Percentiles rank a stretch among this genome's conserved stretches.
These are phyloP conservation scores for Tenthredo notha DNA, from an alignment of 2,888 invertebrate species.

Conservation along the genomic window DNA sequence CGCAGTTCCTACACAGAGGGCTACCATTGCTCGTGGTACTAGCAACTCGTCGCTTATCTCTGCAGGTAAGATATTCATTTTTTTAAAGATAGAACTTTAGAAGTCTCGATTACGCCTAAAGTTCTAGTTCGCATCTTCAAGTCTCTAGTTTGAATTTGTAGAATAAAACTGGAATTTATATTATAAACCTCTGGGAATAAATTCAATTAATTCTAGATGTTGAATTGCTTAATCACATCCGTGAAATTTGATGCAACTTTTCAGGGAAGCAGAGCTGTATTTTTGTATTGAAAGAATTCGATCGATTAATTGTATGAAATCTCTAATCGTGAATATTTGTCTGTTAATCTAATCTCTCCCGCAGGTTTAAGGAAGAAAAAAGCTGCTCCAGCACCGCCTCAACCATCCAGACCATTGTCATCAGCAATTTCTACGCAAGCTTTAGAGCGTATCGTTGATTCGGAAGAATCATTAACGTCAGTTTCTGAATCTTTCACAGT, in stretches of 20 bases:
- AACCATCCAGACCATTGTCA: constrained; percentile 65
- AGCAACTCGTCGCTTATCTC: constrained; percentile 75
- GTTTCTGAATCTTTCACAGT: constrained; percentile 75
- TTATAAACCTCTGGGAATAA: neutral
- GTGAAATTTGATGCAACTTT: neutral
- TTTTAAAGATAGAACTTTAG: neutral
- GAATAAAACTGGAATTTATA: neutral
- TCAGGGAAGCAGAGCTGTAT: neutral
- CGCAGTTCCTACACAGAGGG: constrained; percentile 56
- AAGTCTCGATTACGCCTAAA: neutral
- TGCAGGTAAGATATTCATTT: constrained; percentile 66
- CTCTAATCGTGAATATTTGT: neutral
- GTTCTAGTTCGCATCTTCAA: neutral
- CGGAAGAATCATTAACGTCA: constrained; percentile 75
- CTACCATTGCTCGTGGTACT: constrained; percentile 68
- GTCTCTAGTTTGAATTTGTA: neutral
- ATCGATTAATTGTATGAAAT: neutral
- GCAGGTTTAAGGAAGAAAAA: constrained; percentile 82
- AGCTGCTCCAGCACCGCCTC: constrained; percentile 80
- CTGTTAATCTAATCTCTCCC: neutral
- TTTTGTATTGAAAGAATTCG: neutral
- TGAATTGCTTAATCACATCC: neutral
- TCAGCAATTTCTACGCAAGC: constrained; percentile 74
- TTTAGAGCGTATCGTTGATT: constrained; percentile 75
- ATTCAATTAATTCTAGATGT: neutral